phyloP scores from a whole-genome alignment of 2,888 invertebrate species.

The Myopa tessellatipennis region DNA sequence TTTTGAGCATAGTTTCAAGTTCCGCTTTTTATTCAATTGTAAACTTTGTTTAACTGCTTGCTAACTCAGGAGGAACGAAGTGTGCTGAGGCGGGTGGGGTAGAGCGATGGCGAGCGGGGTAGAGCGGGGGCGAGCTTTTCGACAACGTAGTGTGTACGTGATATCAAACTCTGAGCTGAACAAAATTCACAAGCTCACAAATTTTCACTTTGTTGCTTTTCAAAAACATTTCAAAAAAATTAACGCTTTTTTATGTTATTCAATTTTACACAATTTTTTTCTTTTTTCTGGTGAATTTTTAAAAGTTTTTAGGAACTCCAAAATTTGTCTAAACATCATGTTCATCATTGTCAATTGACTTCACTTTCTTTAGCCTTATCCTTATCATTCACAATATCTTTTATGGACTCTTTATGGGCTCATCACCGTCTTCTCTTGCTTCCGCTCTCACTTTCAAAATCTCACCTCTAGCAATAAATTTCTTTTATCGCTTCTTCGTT shows the following conservation, averaged over 20 bases:
- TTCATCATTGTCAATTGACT: background rate
- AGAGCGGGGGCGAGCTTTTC: background rate
- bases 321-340: too few species aligned
- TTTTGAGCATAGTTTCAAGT: slow-evolving; percentile 28
- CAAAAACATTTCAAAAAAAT: too few species aligned
- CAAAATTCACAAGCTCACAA: too few species aligned
- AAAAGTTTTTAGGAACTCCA: too few species aligned
- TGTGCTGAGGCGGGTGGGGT: background rate
- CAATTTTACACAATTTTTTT: too few species aligned
- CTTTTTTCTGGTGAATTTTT: too few species aligned
- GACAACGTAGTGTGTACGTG: too few species aligned
- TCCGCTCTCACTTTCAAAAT: slow-evolving; percentile 46
- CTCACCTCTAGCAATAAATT: slow-evolving; percentile 60
- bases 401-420: background rate
- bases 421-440: background rate
- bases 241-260: too few species aligned
- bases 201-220: too few species aligned
- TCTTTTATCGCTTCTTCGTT: slow-evolving; percentile 58
- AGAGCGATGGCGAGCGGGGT: background rate
- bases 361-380: background rate
- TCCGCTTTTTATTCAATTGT: slow-evolving; percentile 27
- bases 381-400: too few species aligned
- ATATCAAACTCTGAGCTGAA: too few species aligned
- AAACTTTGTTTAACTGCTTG: slow-evolving; percentile 22
- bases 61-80: slow-evolving; percentile 10